Evolutionary conservation across 2,888 invertebrate genomes (phyloP), one percentile per base, ranked within the genome.

Genomic region (Eremobia ochroleuca): DNA sequence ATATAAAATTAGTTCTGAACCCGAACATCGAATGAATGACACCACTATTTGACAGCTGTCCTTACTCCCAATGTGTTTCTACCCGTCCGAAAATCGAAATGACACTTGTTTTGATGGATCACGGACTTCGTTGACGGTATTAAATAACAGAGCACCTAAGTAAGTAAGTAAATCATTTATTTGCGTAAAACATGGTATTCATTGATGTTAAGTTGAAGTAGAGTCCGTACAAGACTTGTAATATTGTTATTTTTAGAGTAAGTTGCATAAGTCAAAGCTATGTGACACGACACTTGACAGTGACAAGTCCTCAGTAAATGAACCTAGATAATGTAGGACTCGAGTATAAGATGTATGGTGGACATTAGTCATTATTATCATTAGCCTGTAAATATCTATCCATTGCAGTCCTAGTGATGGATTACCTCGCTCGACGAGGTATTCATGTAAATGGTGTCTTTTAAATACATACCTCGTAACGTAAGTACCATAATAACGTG

Each of bases 311-410:
- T 28, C 28, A 37, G 76, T 58, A 73, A 82, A 79, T 79, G 65
- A 18, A 67, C 43, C 73, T 31, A 67, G 68, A 72, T 77, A 75
- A 81, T 75, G 37, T 77, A 81, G 61, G 55, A 52, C 77, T 59
- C 80, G 13, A 2, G 64, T 0, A 11, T 21, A 77, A 46, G 81
- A 83, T 18, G 28, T 15, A 77, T 64, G 31, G 8, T 31, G 11
- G 28, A 81, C 40, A 73, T 83, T 83, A 66, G 59, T 83, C 81
- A 83, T 62, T 83, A 83, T 83, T 73, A 83, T 83, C 83, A 83
- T 83, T 83, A 83, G n/a, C 69, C 72, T 55, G 73, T 59, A 81
- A 77, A 77, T 43, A 77, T 72, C 68, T 31, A 34, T 65, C 21
- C 37, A 49, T 49, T n/a, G 52, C 52, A 70, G 74, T 43, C 49